These are phyloP conservation scores for Lithodes maja DNA, from an alignment of 2,888 invertebrate genomes.

Conservation along the genomic window DNA sequence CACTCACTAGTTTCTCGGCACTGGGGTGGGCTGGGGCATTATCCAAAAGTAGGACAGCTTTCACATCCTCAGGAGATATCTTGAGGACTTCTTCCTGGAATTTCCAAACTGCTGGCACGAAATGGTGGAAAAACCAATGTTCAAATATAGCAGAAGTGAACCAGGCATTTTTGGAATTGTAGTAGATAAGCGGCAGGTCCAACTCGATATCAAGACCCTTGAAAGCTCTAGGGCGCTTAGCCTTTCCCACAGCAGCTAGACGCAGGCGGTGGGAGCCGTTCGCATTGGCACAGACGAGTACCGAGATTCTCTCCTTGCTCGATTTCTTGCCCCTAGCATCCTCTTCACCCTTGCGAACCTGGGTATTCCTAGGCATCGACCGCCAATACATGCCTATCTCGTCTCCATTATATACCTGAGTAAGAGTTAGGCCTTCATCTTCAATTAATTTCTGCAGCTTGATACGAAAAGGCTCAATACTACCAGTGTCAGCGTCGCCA, in stretches of 20 bases:
- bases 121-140: neutral
- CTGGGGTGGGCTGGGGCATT: neutral
- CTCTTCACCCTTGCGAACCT: neutral
- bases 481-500: neutral
- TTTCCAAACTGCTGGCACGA: constrained; percentile 3
- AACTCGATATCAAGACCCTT: neutral
- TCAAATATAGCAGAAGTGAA: constrained; percentile 10
- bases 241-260: neutral
- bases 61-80: neutral
- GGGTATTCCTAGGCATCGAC: constrained; percentile 19
- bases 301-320: constrained; percentile 2
- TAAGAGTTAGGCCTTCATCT: neutral
- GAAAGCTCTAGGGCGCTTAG: neutral
- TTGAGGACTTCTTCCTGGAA: constrained; percentile 19
- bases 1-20: neutral
- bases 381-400: neutral
- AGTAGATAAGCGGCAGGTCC: constrained; percentile 13
- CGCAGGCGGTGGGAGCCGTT: constrained; percentile 10
- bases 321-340: neutral
- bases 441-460: neutral
- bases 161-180: constrained; percentile 16
- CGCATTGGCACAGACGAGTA: neutral
- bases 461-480: neutral
- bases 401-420: constrained; percentile 1
- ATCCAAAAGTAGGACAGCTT: constrained; percentile 13